phyloP scores from a whole-genome alignment of 2,888 invertebrate genomes.

The Volucella zonaria region DNA sequence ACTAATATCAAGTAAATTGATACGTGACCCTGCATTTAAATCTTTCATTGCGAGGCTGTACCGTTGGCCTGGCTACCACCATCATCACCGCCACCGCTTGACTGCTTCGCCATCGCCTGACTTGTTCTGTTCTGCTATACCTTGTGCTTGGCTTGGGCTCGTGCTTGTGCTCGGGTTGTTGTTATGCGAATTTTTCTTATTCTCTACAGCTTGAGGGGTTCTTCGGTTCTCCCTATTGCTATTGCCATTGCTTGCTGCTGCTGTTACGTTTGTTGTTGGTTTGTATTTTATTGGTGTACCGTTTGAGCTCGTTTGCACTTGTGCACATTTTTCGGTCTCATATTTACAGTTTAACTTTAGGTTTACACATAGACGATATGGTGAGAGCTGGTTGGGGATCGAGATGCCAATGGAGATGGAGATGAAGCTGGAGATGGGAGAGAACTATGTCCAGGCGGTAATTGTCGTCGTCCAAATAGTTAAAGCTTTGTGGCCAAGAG shows the following conservation, averaged over 20 bases:
- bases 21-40: conserved; percentile 81
- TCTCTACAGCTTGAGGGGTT: conserved; percentile 28
- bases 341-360: conserved; percentile 72
- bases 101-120: conserved; percentile 3
- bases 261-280: conserved; percentile 42
- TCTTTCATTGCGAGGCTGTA: conserved; percentile 78
- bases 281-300: conserved; percentile 67
- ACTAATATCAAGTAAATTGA: conserved; percentile 81
- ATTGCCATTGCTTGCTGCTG: conserved; percentile 19
- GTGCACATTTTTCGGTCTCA: conserved; percentile 68
- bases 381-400: not conserved
- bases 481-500: conserved; percentile 7
- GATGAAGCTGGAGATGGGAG: not conserved
- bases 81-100: not conserved
- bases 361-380: conserved; percentile 48
- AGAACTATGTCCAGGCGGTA: conserved; percentile 49
- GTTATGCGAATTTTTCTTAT: conserved; percentile 40
- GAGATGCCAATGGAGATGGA: not conserved
- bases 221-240: not conserved
- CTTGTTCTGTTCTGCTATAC: not conserved
- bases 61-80: conserved; percentile 8
- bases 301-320: conserved; percentile 72
- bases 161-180: conserved; percentile 11
- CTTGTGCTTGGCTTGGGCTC: conserved; percentile 40
- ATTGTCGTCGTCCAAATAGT: conserved; percentile 45